Base-by-base conservation (phyloP, 1,140 invertebrate species). In the Euglossa dilemma region DNA sequence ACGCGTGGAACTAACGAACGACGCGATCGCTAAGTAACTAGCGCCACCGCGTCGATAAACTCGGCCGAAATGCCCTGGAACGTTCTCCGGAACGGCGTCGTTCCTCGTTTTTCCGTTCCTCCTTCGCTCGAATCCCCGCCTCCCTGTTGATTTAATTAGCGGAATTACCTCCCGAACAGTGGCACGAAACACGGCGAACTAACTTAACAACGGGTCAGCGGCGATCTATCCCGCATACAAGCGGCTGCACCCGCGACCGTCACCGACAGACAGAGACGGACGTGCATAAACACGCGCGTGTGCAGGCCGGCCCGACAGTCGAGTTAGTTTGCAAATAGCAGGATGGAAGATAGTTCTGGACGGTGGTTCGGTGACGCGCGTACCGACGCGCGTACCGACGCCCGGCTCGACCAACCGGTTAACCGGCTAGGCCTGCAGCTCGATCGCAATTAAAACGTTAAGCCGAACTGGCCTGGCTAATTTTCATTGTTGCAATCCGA, bases 181-280 rank as follows among this genome's bases (percentile, higher is more conserved):
- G 72, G 63, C 85, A 81, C 81, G 81, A 69, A 86, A 88, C 87
- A 88, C 69, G 81, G 59, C 52, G 74, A 89, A 89, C 88, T 89
- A 89, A 86, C 84, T 89, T 89, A 89, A 89, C 87, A 88, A 80
- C 81, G 84, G 86, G 77, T 88, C 80, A 80, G 61, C 64, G 54
- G 77, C 87, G 84, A 89, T 89, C 87, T 85, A 83, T 88, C 70
- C 77, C 75, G 67, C 67, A 63, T 83, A 71, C 72, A 56, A 70
- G 63, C 66, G 23, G 23, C 23, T 45, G 14, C 71, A 75, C 66
- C 61, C 23, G 43, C 78, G 71, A 50, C 70, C 36, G 18, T 61
- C 66, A 72, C 25, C 50, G 18, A 75, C 69, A 47, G 50, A 50
- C 36, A 71, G 12, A 50, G 64, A 56, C 18, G 50, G 9, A 79